Conservation (phyloP, 2,113 vertebrate species). For the Syngnathoides biaculeatus region DNA sequence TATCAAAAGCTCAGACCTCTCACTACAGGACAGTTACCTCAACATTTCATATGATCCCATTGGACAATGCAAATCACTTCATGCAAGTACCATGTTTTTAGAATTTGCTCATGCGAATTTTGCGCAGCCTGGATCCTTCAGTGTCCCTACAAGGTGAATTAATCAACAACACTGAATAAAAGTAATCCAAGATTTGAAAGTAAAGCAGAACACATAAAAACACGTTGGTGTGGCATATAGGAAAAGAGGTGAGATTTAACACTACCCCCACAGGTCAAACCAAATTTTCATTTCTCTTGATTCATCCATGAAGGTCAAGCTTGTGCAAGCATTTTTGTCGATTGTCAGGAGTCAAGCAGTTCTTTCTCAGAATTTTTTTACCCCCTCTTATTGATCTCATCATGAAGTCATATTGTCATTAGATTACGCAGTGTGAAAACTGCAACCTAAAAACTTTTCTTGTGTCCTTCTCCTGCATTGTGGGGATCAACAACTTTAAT, state of each 20-base stretch:
- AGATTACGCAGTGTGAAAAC: not conserved
- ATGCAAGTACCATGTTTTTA: not conserved
- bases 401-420: slow-evolving; percentile 5
- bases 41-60: not conserved
- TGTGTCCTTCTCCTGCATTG: not conserved
- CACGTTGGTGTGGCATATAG: not conserved
- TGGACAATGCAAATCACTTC: not conserved
- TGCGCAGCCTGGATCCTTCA: not conserved
- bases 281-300: not conserved
- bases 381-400: not conserved
- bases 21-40: not conserved
- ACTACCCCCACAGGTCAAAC: not conserved
- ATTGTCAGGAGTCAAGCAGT: not conserved
- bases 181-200: not conserved
- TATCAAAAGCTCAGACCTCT: not conserved
- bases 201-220: not conserved
- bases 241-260: not conserved
- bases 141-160: not conserved
- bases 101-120: not conserved
- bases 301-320: slow-evolving; percentile 4
- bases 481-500: not conserved
- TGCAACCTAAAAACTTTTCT: not conserved
- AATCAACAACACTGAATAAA: not conserved
- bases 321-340: not conserved
- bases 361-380: too few relatives aligned